These are phyloP conservation scores for Lacanobia oleracea DNA, from an alignment of 2,888 invertebrate species.

Conservation along the genomic window DNA sequence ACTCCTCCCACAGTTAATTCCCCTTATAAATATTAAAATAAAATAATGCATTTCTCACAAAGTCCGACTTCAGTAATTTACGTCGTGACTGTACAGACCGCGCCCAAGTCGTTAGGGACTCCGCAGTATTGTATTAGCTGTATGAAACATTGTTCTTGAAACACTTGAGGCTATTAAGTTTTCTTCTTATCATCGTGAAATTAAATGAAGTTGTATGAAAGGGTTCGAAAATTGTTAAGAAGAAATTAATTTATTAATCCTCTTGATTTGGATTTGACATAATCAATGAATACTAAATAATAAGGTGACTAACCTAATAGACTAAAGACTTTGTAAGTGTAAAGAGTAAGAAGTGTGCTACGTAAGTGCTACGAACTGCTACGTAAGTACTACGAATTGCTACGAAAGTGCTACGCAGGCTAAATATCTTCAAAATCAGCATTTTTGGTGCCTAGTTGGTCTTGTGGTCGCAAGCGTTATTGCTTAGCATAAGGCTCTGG, in stretches of 20 bases:
- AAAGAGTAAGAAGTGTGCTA: too few relatives aligned
- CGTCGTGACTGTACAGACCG: conserved; percentile 75
- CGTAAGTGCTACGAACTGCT: conserved; percentile 1
- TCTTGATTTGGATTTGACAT: background rate
- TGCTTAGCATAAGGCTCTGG: too few relatives aligned
- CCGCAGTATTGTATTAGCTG: conserved; percentile 79
- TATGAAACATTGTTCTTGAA: conserved; percentile 69
- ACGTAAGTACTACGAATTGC: conserved; percentile 19
- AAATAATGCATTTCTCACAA: conserved; percentile 36
- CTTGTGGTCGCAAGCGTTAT: too few relatives aligned
- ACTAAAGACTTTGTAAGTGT: background rate
- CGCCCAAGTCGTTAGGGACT: conserved; percentile 81
- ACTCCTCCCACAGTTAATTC: conserved; percentile 7
- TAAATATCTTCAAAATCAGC: background rate
- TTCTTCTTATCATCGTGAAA: conserved; percentile 32
- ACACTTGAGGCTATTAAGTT: conserved; percentile 53
- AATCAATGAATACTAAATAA: too few relatives aligned
- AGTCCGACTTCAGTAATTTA: conserved; percentile 67
- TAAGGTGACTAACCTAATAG: too few relatives aligned
- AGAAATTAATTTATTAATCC: background rate
- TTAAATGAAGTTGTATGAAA: background rate
- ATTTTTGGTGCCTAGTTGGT: background rate
- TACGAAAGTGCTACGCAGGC: background rate
- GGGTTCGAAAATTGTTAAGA: background rate
- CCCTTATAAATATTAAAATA: conserved; percentile 25